These are phyloP conservation scores for Doris montereyensis DNA, from an alignment of 2,888 invertebrate species.

Conservation along the genomic window DNA sequence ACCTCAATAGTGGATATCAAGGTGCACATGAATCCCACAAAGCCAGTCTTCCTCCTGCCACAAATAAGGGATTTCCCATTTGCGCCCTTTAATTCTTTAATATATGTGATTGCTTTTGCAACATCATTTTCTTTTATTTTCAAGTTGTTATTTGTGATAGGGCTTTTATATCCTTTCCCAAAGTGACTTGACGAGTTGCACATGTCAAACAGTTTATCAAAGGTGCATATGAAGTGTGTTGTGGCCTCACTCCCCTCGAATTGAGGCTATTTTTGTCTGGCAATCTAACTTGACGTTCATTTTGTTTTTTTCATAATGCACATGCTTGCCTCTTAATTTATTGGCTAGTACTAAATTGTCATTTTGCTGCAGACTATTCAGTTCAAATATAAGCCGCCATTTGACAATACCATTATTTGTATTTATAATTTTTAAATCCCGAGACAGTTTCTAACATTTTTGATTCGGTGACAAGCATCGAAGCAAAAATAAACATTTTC, in stretches of 20 bases:
- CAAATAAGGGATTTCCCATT: not conserved
- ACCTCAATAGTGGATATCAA: not conserved
- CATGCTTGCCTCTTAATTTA: constrained; percentile 9
- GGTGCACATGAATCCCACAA: constrained; percentile 4
- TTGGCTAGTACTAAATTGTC: constrained; percentile 13
- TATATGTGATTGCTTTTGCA: not conserved
- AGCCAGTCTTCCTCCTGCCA: not conserved
- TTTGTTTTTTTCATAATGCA: constrained; percentile 5
- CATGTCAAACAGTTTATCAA: constrained; percentile 22
- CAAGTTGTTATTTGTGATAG: not conserved
- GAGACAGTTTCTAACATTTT: constrained; percentile 16
- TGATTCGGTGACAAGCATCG: constrained; percentile 28
- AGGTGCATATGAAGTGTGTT: not conserved
- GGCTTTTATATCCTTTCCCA: constrained; percentile 16
- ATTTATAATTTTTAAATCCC: not conserved
- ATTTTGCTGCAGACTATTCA: not conserved
- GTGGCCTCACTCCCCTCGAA: constrained; percentile 8
- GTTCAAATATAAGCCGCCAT: not conserved
- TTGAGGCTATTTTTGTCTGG: not conserved
- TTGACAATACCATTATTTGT: not conserved
- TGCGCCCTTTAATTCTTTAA: not conserved
- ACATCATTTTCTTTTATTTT: not conserved
- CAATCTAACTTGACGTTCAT: constrained; percentile 18
- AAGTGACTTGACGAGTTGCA: constrained; percentile 6
- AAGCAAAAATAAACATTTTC: constrained; percentile 11